Conservation (phyloP, 1,140 invertebrate species). For the Bemisia tabaci region DNA sequence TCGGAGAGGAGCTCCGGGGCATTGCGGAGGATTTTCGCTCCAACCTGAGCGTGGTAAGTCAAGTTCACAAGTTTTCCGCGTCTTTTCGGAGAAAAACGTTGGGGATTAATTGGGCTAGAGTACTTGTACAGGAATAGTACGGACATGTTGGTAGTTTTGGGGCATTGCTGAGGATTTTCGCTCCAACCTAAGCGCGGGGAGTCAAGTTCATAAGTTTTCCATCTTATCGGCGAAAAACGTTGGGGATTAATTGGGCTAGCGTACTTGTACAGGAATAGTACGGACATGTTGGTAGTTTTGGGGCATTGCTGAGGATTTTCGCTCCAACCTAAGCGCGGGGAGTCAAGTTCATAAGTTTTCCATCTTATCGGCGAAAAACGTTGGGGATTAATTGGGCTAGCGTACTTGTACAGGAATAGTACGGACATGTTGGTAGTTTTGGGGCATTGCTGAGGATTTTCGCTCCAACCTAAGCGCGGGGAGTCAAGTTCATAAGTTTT, state of each 20-base stretch:
- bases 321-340: background rate
- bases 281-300: too few relatives aligned
- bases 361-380: background rate
- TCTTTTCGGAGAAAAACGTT: too few relatives aligned
- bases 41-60: constrained; percentile 1
- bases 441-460: constrained; percentile 7
- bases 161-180: constrained; percentile 5
- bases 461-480: background rate
- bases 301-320: constrained; percentile 6
- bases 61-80: background rate
- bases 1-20: constrained; percentile 5
- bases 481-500: background rate
- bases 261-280: too few relatives aligned
- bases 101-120: too few relatives aligned
- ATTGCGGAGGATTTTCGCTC: constrained; percentile 5
- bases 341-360: background rate
- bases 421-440: too few relatives aligned
- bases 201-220: background rate
- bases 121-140: too few relatives aligned
- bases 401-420: too few relatives aligned
- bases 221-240: background rate
- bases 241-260: too few relatives aligned
- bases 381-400: too few relatives aligned
- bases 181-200: background rate
- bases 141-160: too few relatives aligned